phyloP scores from a whole-genome alignment of 2,113 vertebrate species.

The Calonectris borealis region DNA sequence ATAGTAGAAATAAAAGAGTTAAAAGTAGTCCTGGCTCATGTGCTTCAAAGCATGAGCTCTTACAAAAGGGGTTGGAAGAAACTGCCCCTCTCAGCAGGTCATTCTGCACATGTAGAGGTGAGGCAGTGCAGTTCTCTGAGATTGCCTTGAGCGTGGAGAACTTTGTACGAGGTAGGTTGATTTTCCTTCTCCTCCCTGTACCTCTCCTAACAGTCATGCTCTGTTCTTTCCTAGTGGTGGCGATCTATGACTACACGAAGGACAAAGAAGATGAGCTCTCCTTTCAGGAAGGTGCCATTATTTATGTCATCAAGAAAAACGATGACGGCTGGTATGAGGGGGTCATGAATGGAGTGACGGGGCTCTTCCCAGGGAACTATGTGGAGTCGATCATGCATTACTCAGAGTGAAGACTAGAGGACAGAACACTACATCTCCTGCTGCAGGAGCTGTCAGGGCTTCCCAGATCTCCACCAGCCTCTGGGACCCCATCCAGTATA shows the following conservation, averaged over 20 bases:
- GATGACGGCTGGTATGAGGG: constrained; percentile 99
- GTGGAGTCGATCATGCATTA: constrained; percentile 99
- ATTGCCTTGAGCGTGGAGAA: not conserved
- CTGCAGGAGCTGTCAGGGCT: constrained; percentile 62
- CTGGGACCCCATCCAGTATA: constrained; percentile 55
- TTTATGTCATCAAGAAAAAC: constrained; percentile 99
- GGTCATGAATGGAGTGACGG: constrained; percentile 96
- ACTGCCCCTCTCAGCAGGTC: not conserved
- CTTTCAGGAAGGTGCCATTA: constrained; percentile 98
- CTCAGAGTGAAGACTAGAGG: constrained; percentile 83
- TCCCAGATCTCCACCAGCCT: constrained; percentile 59
- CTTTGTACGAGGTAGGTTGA: not conserved
- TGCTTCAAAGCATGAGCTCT: not conserved
- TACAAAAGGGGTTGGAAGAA: not conserved
- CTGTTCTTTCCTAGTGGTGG: constrained; percentile 86
- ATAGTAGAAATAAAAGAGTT: not conserved
- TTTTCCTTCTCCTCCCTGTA: not conserved
- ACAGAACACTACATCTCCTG: constrained; percentile 12
- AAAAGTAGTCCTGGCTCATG: not conserved
- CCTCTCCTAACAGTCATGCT: not conserved
- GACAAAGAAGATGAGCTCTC: constrained; percentile 99
- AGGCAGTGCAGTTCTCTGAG: not conserved
- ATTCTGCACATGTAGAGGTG: not conserved
- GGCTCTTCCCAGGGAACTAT: constrained; percentile 97
- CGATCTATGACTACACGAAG: constrained; percentile 95